These are phyloP conservation scores for Empis stercorea DNA, from an alignment of 2,888 invertebrate genomes.

Conservation along the genomic window DNA sequence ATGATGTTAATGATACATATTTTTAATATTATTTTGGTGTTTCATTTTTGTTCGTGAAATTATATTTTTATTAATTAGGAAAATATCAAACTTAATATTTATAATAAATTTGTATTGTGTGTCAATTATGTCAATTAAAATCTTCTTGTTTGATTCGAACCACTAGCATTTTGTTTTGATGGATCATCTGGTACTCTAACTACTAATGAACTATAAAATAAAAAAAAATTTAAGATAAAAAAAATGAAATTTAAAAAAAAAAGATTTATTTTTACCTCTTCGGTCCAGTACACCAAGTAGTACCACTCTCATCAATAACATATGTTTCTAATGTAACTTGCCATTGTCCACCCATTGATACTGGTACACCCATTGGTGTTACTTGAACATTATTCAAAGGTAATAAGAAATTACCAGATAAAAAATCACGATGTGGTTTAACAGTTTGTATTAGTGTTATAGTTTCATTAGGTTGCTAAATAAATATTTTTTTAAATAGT, in stretches of 20 bases:
- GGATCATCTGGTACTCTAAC: conserved; percentile 36
- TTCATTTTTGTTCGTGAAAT: no score
- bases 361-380: conserved; percentile 18
- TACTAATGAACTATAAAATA: conserved; percentile 23
- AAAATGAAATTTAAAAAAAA: neutral
- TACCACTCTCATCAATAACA: conserved; percentile 70
- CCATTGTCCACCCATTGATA: conserved; percentile 51
- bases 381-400: conserved; percentile 14
- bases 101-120: no score
- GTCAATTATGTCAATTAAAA: conserved; percentile 10
- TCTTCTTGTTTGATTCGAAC: conserved; percentile 12
- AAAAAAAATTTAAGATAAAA: neutral
- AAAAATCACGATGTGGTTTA: conserved; percentile 84
- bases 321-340: conserved; percentile 72
- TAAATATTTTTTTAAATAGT: neutral
- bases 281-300: conserved; percentile 84
- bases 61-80: no score
- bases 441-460: conserved; percentile 65
- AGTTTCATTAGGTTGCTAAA: conserved; percentile 24
- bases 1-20: no score
- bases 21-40: no score
- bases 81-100: no score
- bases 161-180: conserved; percentile 18
- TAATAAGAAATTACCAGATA: conserved; percentile 82
- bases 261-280: conserved; percentile 42